Base-by-base conservation (phyloP, 2,888 invertebrate genomes). In the Chydorus sphaericus region DNA sequence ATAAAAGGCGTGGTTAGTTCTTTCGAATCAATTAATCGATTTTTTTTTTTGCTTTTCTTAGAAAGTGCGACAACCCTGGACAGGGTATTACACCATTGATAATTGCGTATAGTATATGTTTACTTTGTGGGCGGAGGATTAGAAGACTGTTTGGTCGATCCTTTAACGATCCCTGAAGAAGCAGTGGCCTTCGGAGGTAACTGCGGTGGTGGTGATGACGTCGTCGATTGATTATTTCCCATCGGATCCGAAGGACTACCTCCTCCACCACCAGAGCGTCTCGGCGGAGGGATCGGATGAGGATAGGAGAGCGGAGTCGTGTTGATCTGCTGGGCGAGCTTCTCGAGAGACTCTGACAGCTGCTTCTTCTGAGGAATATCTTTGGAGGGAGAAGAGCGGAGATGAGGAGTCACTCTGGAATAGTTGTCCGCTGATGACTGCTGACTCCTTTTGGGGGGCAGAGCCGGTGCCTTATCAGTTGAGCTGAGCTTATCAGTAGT, bases 261-360 rank as follows among this genome's bases (percentile, higher is more conserved):
- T 37, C 38, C 38, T 18, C 38, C 38, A 3, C 16, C 18, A 10
- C 5, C 16, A 11, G 53, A 23, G 16, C 36, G 37, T 37, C 53
- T 31, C 38, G 38, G 36, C 11, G 53, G 37, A 53, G 51, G 51
- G 4, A 31, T 36, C 8, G 53, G 23, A 28, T 53, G 36, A 8
- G 37, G 53, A 53, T 44, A 44, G 1, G 44, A 44, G 23, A 44
- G 44, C 20, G 50, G 50, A n/a, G n/a, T n/a, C 50, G 50, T 29
- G 55, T 67, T 64, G 33, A 69, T 68, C 59, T 69, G 67, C 52
- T 63, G 66, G 0, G 68, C 68, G 23, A 69, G 60, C 53, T 67
- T 67, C 48, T 68, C 67, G 50, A 69, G 37, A 11, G 56, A 56
- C 36, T 56, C 58, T 26, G 51, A 53, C 28, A 53, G 48, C 36